Conservation (phyloP, 2,888 invertebrate genomes). For the Meteorus colon region DNA sequence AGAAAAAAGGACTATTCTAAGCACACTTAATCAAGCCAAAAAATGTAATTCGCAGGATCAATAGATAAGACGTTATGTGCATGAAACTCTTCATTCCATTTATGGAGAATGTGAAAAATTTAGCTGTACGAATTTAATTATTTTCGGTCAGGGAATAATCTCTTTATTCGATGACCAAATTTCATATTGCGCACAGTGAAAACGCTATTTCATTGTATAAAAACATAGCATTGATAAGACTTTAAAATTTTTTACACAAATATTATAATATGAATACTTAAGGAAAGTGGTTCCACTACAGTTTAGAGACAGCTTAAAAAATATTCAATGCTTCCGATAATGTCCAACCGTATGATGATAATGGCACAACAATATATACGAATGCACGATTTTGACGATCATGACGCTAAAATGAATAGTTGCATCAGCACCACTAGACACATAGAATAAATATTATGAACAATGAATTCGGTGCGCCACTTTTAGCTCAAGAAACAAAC, state of each 20-base stretch:
- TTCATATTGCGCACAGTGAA: conserved; percentile 19
- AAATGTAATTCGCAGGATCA: conserved; percentile 34
- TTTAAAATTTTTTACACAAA: conserved; percentile 24
- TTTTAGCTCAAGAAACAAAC: conserved; percentile 8
- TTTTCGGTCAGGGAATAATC: not conserved
- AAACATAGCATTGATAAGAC: conserved; percentile 26
- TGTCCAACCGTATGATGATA: not conserved
- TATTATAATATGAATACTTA: conserved; percentile 4
- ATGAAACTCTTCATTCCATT: not conserved
- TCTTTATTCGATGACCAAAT: conserved; percentile 10
- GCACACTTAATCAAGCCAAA: conserved; percentile 55
- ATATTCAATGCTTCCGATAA: not conserved
- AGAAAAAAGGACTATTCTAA: conserved; percentile 94
- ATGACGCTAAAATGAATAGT: not conserved
- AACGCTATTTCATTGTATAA: conserved; percentile 28
- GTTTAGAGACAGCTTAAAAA: not conserved
- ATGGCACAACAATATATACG: not conserved
- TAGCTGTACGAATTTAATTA: not conserved
- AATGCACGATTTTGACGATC: not conserved
- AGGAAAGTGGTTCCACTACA: not conserved
- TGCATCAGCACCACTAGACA: not conserved
- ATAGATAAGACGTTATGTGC: not conserved
- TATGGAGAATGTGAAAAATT: not conserved
- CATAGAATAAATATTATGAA: not conserved
- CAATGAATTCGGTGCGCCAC: conserved; percentile 1